Conservation (phyloP, 2,888 invertebrate species). For the Pammene aurita region DNA sequence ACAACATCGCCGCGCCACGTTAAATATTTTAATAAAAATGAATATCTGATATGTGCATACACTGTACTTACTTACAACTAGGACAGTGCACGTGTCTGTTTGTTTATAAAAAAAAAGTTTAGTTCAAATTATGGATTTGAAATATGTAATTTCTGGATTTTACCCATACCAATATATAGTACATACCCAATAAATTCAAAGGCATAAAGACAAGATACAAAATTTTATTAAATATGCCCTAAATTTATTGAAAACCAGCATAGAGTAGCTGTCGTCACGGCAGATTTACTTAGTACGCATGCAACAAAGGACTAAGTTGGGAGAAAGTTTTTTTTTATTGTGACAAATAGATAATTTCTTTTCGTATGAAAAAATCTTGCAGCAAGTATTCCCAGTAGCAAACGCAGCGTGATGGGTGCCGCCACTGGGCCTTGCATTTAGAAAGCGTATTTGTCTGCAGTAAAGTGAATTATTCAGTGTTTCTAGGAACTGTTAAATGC, state of each 20-base stretch:
- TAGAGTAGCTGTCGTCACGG: constrained; percentile 6
- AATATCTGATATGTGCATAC: constrained; percentile 13
- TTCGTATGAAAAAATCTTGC: constrained; percentile 17
- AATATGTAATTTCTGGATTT: too few relatives aligned
- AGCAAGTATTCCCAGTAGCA: constrained; percentile 35
- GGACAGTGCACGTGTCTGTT: too few relatives aligned
- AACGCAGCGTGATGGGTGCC: constrained; percentile 28
- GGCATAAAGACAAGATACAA: too few relatives aligned
- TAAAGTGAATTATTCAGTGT: constrained; percentile 40
- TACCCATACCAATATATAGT: too few relatives aligned
- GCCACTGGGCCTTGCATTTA: constrained; percentile 40
- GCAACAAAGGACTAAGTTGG: constrained; percentile 16
- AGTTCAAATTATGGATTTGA: too few relatives aligned
- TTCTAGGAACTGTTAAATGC: constrained; percentile 42
- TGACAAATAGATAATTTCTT: constrained; percentile 5
- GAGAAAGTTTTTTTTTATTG: constrained; percentile 14
- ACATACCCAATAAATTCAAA: too few relatives aligned
- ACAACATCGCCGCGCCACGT: constrained; percentile 1
- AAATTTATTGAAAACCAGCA: background rate
- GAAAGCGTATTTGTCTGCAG: constrained; percentile 42
- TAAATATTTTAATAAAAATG: constrained; percentile 18
- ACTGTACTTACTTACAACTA: background rate
- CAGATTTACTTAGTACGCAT: background rate
- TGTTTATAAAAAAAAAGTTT: too few relatives aligned
- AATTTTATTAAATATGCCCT: too few relatives aligned